Percentiles rank a stretch among this genome's conserved stretches.
Conservation (phyloP, 2,113 vertebrate genomes). For the Psettodes erumei region DNA sequence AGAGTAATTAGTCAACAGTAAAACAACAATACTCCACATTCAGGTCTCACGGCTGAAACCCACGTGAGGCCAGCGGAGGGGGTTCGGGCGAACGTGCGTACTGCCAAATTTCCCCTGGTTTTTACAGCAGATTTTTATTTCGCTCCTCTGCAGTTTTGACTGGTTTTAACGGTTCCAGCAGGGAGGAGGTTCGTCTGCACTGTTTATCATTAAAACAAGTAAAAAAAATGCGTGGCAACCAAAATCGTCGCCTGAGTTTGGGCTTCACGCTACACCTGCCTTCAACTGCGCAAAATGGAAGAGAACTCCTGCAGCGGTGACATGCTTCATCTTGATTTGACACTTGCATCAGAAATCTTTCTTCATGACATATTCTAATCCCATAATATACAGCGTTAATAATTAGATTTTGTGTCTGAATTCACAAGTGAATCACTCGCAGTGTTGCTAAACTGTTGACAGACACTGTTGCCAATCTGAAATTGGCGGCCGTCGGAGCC, state of each 20-base stretch:
- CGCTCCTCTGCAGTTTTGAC: conserved; percentile 49
- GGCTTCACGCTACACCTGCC: conserved; percentile 13
- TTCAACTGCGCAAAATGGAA: not conserved
- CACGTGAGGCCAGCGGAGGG: conserved; percentile 54
- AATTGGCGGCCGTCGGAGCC: not conserved
- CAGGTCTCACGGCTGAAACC: conserved; percentile 57
- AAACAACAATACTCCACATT: conserved; percentile 68
- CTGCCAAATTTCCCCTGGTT: conserved; percentile 67
- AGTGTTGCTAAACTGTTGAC: too few species aligned
- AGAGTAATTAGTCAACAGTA: conserved; percentile 63
- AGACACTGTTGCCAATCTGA: too few species aligned
- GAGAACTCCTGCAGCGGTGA: not conserved
- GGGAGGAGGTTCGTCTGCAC: conserved; percentile 54
- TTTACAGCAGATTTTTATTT: conserved; percentile 68
- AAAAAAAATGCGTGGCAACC: conserved; percentile 48
- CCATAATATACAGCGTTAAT: too few species aligned
- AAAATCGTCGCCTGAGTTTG: not conserved
- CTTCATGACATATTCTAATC: not conserved
- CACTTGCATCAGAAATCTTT: not conserved
- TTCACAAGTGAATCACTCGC: too few species aligned
- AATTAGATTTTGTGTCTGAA: too few species aligned
- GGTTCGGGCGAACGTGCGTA: conserved; percentile 34
- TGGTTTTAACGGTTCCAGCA: conserved; percentile 47
- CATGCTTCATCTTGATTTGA: not conserved
- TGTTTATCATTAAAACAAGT: conserved; percentile 65